These are phyloP conservation scores for Isaurus tuberculatus DNA, from an alignment of 92 coral and sea anemone species.

Conservation along the genomic window DNA sequence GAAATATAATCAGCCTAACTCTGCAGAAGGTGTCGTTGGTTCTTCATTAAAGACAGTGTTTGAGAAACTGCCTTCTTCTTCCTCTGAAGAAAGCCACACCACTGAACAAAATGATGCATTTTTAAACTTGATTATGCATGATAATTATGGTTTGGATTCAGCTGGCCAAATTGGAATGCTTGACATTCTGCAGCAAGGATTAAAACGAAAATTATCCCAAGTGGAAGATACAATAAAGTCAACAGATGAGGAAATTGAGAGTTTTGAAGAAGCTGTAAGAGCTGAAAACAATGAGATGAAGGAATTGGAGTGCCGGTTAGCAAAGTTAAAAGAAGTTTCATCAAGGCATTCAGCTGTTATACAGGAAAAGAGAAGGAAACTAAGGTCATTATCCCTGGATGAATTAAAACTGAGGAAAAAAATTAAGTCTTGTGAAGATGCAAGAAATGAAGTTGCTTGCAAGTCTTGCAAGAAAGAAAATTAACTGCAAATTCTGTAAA, in stretches of 20 bases:
- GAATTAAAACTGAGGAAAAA: conserved; percentile 40
- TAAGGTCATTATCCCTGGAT: conserved; percentile 20
- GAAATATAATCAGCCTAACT: background rate
- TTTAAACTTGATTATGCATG: conserved; percentile 36
- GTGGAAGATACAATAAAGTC: conserved; percentile 37
- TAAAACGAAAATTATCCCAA: conserved; percentile 25
- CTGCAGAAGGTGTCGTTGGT: background rate
- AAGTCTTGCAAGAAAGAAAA: conserved; percentile 33
- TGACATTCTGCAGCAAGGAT: conserved; percentile 40
- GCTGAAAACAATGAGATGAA: conserved; percentile 28
- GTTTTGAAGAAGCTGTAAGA: conserved; percentile 20
- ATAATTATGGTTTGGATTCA: conserved; percentile 39
- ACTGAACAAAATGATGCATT: conserved; percentile 40
- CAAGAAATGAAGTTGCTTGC: conserved; percentile 33
- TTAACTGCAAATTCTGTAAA: background rate
- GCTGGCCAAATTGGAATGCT: conserved; percentile 44
- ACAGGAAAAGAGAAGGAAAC: conserved; percentile 30
- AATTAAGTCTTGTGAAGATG: conserved; percentile 43
- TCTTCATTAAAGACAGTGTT: background rate
- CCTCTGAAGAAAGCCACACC: background rate
- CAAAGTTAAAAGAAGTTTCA: conserved; percentile 26
- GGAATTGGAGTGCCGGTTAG: conserved; percentile 29
- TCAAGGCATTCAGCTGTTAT: conserved; percentile 22
- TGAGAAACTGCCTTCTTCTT: conserved; percentile 10
- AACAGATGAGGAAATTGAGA: conserved; percentile 33